phyloP scores from a whole-genome alignment of 2,888 invertebrate species.

The Athalia cordata region DNA sequence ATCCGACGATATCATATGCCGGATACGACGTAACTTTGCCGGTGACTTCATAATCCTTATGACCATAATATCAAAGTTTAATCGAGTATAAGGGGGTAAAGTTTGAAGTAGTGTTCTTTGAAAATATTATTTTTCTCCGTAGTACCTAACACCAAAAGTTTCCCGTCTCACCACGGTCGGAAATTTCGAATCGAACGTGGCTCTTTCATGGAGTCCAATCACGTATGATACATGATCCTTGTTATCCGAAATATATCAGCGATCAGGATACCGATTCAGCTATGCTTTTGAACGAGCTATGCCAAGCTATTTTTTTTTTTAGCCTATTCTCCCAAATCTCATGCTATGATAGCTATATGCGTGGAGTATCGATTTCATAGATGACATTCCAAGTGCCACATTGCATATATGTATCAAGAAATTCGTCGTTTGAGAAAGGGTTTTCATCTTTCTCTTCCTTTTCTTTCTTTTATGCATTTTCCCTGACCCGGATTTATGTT shows the following conservation, averaged over 20 bases:
- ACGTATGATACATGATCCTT: conserved; percentile 10
- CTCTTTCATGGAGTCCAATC: conserved; percentile 14
- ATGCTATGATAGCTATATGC: too few species aligned
- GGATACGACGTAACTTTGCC: too few species aligned
- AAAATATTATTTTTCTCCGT: background rate
- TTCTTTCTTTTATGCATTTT: background rate
- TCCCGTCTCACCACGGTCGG: background rate
- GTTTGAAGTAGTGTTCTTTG: background rate
- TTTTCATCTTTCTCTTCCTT: too few species aligned
- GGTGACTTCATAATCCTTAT: too few species aligned
- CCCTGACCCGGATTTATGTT: background rate
- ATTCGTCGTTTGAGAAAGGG: too few species aligned
- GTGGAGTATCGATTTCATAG: too few species aligned
- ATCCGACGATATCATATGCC: background rate
- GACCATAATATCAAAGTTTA: background rate
- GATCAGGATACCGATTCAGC: conserved; percentile 26
- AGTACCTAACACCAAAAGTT: background rate
- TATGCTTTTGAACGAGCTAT: background rate
- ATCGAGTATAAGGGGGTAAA: background rate
- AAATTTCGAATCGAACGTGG: background rate
- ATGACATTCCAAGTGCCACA: too few species aligned
- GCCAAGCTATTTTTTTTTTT: background rate
- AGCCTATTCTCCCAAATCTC: background rate
- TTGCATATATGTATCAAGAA: too few species aligned
- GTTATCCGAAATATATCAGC: conserved; percentile 8